Base-by-base conservation (phyloP, 2,888 invertebrate genomes). In the Drosophila fulvimacula region DNA sequence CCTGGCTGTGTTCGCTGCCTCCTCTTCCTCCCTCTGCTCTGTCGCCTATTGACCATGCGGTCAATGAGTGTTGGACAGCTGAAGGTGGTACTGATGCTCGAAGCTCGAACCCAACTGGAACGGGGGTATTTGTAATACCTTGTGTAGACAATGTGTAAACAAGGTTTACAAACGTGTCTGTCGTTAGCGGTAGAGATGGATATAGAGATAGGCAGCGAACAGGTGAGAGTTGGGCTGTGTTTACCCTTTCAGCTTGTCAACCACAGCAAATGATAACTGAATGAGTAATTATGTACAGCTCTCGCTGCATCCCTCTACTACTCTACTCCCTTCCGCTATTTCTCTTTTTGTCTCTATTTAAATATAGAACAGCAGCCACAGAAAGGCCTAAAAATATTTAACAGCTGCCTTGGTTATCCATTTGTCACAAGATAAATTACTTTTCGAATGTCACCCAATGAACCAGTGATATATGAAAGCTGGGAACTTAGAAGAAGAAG, bases 71-170 rank as follows among this genome's bases (percentile, higher is more conserved):
- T 56, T 21, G 41, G 61, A 42, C 57, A 71, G 21, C 27, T 36
- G 65, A 51, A 64, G 36, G 44, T 53, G 19, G 32, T 41, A n/a
- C 24, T 24, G 15, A 6, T 21, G 36, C 36, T 36, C 24, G 15
- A 15, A 13, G 15, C 51, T 36, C 15, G 9, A 17, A n/a, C 52
- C 10, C 36, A 19, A 24, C 52, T n/a, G 52, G n/a, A 34, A 39
- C 52, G 44, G 42, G 38, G 68, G 41, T 41, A 75, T 71, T 73
- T 73, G 75, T 74, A 80, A 70, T 81, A 61, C 63, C 48, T 36
- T 64, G 49, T 83, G 88, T 86, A 72, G 78, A 84, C 84, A 89
- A 77, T 84, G 73, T 89, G 82, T 88, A 88, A 83, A 88, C 82
- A 83, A 76, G 83, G 73, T 72, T 72, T 70, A 82, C 72, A 84